phyloP scores from a whole-genome alignment of 2,113 vertebrate species.

The Physeter macrocephalus region DNA sequence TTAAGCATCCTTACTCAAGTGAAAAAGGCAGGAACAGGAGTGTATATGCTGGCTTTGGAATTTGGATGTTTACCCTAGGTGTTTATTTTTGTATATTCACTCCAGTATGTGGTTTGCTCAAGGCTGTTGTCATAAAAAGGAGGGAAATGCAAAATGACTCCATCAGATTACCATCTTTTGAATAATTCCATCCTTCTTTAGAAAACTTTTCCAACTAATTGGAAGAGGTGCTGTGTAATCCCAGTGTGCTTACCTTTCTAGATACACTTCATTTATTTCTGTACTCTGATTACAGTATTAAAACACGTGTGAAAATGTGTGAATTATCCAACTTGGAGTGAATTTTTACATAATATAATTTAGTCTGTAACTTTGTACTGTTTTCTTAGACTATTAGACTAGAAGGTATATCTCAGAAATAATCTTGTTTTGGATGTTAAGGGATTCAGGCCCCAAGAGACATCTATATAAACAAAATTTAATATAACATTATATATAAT shows the following conservation, averaged over 20 bases:
- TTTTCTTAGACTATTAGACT: constrained; percentile 23
- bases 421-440: constrained; percentile 3
- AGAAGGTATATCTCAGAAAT: not conserved
- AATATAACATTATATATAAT: not conserved
- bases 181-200: constrained; percentile 16
- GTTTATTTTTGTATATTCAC: not conserved
- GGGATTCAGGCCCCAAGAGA: not conserved
- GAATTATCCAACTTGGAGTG: not conserved
- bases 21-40: not conserved
- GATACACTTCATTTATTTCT: not conserved
- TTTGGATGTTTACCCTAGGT: not conserved
- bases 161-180: not conserved
- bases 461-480: not conserved
- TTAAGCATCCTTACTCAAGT: not conserved
- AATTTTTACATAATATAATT: constrained; percentile 20
- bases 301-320: not conserved
- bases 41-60: not conserved
- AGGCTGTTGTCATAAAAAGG: not conserved
- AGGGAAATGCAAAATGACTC: not conserved
- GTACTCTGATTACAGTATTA: not conserved
- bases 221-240: not conserved
- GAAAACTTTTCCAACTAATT: not conserved
- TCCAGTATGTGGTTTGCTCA: not conserved
- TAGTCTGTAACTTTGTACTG: not conserved
- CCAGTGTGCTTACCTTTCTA: not conserved